These are phyloP conservation scores for Mamestra brassicae DNA, from an alignment of 2,888 invertebrate genomes.

Conservation along the genomic window DNA sequence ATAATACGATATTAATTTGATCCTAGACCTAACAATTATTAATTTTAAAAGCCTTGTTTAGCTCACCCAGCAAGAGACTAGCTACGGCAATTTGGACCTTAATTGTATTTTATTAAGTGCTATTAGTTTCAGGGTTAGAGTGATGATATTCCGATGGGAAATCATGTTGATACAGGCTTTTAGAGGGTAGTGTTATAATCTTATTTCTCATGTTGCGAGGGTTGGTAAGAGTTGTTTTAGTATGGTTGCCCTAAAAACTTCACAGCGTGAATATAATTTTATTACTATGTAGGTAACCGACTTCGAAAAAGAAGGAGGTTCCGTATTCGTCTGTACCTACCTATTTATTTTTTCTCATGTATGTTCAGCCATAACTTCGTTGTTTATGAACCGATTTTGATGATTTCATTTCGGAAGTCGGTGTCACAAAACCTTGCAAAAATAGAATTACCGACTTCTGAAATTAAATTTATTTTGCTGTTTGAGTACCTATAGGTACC, in stretches of 20 bases:
- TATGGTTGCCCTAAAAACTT: constrained; percentile 3
- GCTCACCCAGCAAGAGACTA: constrained; percentile 41
- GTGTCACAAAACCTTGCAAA: no score
- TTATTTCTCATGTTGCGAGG: constrained; percentile 20
- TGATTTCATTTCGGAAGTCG: no score
- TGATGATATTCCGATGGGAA: constrained; percentile 63
- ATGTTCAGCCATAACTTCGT: no score
- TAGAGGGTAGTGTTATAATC: constrained; percentile 42
- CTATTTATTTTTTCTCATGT: no score
- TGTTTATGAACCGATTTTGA: no score
- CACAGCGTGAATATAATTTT: constrained; percentile 26
- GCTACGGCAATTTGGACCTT: constrained; percentile 65
- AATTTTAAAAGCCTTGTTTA: constrained; percentile 44
- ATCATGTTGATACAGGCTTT: constrained; percentile 51
- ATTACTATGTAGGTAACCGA: not conserved
- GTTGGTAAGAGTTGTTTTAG: constrained; percentile 1
- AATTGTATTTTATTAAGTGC: constrained; percentile 65
- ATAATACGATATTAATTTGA: constrained; percentile 20
- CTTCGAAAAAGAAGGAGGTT: no score
- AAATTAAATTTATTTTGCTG: no score
- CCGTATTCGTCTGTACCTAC: no score
- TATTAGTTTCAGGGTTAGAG: constrained; percentile 55
- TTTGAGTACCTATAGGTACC: no score
- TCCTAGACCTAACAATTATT: constrained; percentile 28
- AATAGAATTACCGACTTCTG: no score